Evolutionary conservation across 2,797 vertebrate species (phyloP).

Genomic region (Sphenodon punctatus): DNA sequence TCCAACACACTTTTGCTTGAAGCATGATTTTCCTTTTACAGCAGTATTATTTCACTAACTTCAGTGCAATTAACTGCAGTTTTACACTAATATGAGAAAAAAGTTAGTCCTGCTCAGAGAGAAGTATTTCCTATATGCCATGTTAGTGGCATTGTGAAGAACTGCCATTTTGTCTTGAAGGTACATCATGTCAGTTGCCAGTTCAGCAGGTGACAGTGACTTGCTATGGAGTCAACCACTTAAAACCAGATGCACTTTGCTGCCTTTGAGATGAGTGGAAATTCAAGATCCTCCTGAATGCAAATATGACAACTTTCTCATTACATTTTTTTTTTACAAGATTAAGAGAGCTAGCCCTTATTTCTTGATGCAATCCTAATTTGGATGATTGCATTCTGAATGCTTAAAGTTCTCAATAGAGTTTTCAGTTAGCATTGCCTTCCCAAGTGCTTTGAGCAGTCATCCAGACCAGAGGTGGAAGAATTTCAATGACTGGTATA

Average conservation of each 20-base stretch:
- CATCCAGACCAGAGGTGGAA: background rate
- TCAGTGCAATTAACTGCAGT: slow-evolving; percentile 13
- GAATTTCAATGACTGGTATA: background rate
- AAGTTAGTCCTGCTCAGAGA: background rate
- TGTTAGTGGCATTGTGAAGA: background rate
- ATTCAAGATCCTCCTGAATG: background rate
- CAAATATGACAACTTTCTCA: too few species aligned
- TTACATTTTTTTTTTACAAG: background rate
- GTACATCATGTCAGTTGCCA: background rate
- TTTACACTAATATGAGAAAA: slow-evolving; percentile 3
- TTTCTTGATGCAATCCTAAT: background rate
- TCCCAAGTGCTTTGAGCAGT: background rate
- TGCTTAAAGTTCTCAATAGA: background rate
- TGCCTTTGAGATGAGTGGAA: background rate
- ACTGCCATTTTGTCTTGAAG: background rate
- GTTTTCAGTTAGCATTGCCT: background rate
- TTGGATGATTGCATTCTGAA: background rate
- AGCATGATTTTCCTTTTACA: slow-evolving; percentile 6
- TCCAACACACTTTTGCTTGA: too few species aligned
- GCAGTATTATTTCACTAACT: background rate
- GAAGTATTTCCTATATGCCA: background rate
- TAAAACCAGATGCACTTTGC: too few species aligned
- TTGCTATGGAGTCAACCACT: too few species aligned
- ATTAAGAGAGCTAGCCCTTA: background rate
- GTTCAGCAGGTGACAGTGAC: background rate